phyloP scores from a whole-genome alignment of 2,888 invertebrate species.

The Dryococelus australis region DNA sequence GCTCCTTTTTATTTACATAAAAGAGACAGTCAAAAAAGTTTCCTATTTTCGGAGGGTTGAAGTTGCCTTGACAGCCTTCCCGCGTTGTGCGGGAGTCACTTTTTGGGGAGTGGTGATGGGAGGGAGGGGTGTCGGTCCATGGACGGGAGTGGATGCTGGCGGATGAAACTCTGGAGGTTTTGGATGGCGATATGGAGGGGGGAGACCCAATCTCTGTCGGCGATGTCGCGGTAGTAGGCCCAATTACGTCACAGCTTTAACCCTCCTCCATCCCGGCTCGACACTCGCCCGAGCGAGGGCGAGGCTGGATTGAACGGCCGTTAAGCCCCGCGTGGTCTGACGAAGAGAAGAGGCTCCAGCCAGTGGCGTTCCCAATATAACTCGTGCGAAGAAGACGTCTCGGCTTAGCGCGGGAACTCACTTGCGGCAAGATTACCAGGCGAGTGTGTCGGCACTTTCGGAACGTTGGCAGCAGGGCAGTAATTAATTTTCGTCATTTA shows the following conservation, averaged over 20 bases:
- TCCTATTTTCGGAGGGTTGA: not conserved
- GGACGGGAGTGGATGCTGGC: not conserved
- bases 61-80: not conserved
- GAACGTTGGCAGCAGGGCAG: too few relatives aligned
- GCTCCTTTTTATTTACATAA: not conserved
- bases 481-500: too few relatives aligned
- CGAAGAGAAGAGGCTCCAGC: too few relatives aligned
- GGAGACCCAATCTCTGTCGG: not conserved
- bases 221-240: conserved; percentile 12
- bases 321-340: too few relatives aligned
- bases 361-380: too few relatives aligned
- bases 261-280: not conserved
- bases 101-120: not conserved
- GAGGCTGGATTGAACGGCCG: too few relatives aligned
- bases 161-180: not conserved
- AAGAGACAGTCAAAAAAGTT: not conserved
- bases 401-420: too few relatives aligned
- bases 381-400: too few relatives aligned
- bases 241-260: not conserved
- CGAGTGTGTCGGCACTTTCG: too few relatives aligned
- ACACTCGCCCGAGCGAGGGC: too few relatives aligned
- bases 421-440: too few relatives aligned
- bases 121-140: not conserved
- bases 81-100: not conserved
- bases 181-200: not conserved